Conservation (phyloP, 1,140 invertebrate species). For the Philopotamus ludificatus region DNA sequence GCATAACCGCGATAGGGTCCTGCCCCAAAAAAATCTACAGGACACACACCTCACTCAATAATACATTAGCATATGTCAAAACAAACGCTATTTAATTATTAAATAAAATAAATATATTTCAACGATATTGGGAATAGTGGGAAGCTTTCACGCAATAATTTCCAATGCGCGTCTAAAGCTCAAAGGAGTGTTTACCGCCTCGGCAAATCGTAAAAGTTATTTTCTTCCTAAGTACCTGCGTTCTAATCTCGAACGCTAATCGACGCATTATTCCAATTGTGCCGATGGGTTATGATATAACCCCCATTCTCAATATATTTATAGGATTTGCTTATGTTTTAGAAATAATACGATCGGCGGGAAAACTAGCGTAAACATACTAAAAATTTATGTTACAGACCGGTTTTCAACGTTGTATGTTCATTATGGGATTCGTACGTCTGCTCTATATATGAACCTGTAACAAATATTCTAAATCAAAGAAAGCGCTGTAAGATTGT, state of each 20-base stretch:
- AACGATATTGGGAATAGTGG: no score
- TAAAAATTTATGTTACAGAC: constrained; percentile 13
- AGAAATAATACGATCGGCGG: background rate
- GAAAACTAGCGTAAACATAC: constrained; percentile 17
- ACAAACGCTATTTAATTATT: no score
- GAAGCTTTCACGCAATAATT: background rate
- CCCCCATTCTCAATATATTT: no score
- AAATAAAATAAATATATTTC: no score
- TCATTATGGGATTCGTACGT: constrained; percentile 15
- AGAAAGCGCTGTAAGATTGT: background rate
- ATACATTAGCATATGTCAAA: no score
- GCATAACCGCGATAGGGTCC: background rate
- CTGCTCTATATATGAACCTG: background rate
- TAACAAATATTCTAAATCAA: background rate
- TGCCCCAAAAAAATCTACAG: background rate
- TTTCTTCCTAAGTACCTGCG: no score
- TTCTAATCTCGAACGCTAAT: no score
- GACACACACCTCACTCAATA: no score
- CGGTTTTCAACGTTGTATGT: constrained; percentile 5
- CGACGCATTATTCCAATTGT: no score
- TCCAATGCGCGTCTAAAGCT: constrained; percentile 11
- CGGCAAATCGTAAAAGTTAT: constrained; percentile 25
- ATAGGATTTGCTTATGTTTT: no score
- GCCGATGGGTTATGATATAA: no score
- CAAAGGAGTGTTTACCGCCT: constrained; percentile 22